A percentile compares a stretch with the other conserved stretches of the same genome.
These are phyloP conservation scores for Caiman crocodilus DNA, from an alignment of 2,797 vertebrate genomes.

Conservation along the genomic window DNA sequence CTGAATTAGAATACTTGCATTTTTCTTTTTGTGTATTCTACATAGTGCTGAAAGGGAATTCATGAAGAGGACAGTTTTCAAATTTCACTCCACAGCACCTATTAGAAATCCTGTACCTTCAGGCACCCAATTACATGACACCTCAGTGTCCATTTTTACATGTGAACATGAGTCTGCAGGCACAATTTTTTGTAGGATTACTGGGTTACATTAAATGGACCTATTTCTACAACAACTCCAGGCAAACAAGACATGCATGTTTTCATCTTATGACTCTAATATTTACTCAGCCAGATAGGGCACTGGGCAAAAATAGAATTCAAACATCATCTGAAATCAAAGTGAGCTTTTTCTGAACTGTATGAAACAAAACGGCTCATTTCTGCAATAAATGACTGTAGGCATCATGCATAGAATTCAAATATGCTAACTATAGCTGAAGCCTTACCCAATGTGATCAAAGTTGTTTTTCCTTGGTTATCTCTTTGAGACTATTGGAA, in stretches of 20 bases:
- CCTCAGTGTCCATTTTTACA: neutral
- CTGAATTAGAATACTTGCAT: neutral
- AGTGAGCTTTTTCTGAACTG: neutral
- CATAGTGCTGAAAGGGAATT: neutral
- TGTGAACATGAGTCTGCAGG: neutral
- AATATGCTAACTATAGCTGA: neutral
- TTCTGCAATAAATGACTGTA: neutral
- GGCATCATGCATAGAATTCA: neutral
- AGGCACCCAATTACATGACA: neutral
- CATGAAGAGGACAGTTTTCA: neutral
- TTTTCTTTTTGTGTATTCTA: neutral
- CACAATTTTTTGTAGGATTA: neutral
- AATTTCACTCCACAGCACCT: neutral
- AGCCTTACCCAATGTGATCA: neutral
- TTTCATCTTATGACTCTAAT: neutral
- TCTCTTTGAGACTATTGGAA: neutral
- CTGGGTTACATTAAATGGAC: neutral
- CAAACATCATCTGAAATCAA: neutral
- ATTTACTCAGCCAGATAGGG: neutral
- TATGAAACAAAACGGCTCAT: neutral
- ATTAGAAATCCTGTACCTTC: neutral
- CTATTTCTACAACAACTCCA: neutral
- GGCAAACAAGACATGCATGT: neutral
- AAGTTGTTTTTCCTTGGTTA: neutral
- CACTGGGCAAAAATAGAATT: neutral